These are phyloP conservation scores for Sepioteuthis lessoniana DNA, from an alignment of 2,888 invertebrate species.

Conservation along the genomic window DNA sequence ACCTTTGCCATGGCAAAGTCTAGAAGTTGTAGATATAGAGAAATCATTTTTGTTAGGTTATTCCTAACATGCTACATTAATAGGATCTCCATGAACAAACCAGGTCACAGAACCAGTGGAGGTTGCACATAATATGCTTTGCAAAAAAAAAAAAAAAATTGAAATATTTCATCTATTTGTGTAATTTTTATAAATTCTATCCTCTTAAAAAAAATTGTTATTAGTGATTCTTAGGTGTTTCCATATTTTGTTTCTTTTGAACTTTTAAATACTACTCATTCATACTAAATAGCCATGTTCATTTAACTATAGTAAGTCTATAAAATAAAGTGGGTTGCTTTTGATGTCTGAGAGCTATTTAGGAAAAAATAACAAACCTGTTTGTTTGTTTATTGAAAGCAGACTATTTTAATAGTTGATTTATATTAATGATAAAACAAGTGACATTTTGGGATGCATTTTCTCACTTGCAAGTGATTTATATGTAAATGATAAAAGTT, in stretches of 20 bases:
- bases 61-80: too few species aligned
- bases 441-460: too few species aligned
- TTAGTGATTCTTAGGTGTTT: not conserved
- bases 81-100: too few species aligned
- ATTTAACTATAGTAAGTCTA: not conserved
- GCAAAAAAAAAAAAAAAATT: not conserved
- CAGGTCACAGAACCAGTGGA: too few species aligned
- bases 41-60: too few species aligned
- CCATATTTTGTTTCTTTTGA: not conserved
- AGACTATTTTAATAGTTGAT: too few species aligned
- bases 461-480: too few species aligned
- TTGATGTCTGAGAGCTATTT: not conserved
- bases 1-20: too few species aligned
- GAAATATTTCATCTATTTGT: not conserved
- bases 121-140: not conserved
- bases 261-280: not conserved
- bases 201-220: not conserved
- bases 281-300: not conserved
- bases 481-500: too few species aligned
- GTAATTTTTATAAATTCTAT: not conserved
- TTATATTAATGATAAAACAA: too few species aligned
- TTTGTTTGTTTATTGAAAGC: too few species aligned
- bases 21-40: too few species aligned
- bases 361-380: not conserved
- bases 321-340: not conserved